These are phyloP conservation scores for Gymnoscopelus microlampas DNA, from an alignment of 2,797 vertebrate genomes.

Conservation along the genomic window DNA sequence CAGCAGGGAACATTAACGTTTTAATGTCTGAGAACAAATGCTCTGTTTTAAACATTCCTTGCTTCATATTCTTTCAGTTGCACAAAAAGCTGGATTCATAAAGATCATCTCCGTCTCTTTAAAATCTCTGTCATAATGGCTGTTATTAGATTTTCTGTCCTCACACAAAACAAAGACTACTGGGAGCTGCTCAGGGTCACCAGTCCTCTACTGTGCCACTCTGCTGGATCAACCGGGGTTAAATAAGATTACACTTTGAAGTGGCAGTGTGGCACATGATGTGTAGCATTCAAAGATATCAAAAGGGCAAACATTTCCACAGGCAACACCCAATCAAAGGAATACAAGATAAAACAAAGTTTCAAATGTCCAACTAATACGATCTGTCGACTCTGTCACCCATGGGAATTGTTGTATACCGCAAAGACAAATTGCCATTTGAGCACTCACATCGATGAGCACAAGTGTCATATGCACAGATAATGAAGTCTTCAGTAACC, in stretches of 20 bases:
- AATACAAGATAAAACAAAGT: not conserved
- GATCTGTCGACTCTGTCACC: not conserved
- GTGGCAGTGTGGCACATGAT: constrained; percentile 7
- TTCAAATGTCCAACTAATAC: constrained; percentile 14
- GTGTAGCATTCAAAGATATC: constrained; percentile 2
- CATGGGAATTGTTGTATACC: constrained; percentile 13
- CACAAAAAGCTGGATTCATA: constrained; percentile 40
- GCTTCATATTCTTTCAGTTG: not conserved
- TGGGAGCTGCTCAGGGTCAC: constrained; percentile 1
- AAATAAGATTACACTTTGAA: constrained; percentile 18
- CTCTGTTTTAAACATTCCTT: constrained; percentile 12
- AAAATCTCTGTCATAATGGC: too few species aligned
- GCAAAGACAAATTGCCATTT: constrained; percentile 45
- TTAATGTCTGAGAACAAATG: constrained; percentile 8
- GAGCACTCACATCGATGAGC: constrained; percentile 32
- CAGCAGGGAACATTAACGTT: too few species aligned
- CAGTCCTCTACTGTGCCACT: constrained; percentile 8
- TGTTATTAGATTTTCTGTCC: constrained; percentile 19
- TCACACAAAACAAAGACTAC: constrained; percentile 32
- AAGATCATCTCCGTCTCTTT: too few species aligned
- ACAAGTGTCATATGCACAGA: constrained; percentile 15
- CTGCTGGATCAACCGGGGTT: not conserved
- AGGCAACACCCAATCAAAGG: not conserved
- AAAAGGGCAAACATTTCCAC: not conserved
- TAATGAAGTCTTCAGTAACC: constrained; percentile 30